Base-by-base conservation (phyloP, 2,888 invertebrate species). In the Synanthedon andrenaeformis region DNA sequence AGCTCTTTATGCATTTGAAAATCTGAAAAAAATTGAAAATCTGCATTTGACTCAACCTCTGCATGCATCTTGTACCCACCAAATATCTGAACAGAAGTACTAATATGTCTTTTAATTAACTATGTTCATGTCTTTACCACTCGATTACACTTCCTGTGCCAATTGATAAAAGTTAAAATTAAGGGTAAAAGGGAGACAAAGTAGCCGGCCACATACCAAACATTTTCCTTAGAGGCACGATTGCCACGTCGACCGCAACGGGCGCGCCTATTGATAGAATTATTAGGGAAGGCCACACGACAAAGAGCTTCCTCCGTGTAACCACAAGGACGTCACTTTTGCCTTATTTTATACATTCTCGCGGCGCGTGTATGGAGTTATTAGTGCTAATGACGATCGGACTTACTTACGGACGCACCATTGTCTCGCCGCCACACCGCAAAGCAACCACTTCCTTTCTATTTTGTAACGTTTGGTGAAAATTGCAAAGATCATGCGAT, bases 231-330 rank as follows among this genome's bases (percentile, higher is more conserved):
- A 62, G 66, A 63, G 56, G 59, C 59, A 63, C 73, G 67, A 75
- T 78, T 74, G 76, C 82, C 81, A 72, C 79, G 72, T 70, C 62
- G 62, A 82, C 82, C 84, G 67, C 84, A 82, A 71, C 69, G 63
- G 35, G 69, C 72, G 72, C 68, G 62, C 70, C 79, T 77, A 79
- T 82, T 82, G 81, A 83, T 83, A 82, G 76, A 83, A 82, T 82
- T 78, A 76, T 83, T 79, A 79, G 71, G 63, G 66, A 62, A 62
- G 62, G 35, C 35, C 35, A 10, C 10, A 35, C 35, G 35, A 70
- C 74, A 74, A 66, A 64, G 68, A 63, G 70, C 67, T 76, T 76
- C 76, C 74, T 78, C 68, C 63, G 17, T 58, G 58, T 56, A 66
- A 84, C 85, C 85, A 70, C 85, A 84, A 71, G 70, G 68, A 71